Evolutionary conservation across 2,888 invertebrate species (phyloP).

Genomic region (Maniola hyperantus): DNA sequence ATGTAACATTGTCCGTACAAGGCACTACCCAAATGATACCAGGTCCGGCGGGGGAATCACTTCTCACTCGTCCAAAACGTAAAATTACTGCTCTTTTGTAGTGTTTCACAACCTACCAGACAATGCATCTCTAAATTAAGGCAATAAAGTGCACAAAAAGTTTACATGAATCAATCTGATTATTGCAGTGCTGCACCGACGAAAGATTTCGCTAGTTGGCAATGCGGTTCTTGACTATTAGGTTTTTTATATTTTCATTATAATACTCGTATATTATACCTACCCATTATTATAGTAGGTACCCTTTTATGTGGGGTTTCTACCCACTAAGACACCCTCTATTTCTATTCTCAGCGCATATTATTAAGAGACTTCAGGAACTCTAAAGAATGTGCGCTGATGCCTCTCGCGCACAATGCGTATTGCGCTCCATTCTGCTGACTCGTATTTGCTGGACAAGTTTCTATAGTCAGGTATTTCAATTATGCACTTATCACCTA

Average conservation of each 20-base stretch:
- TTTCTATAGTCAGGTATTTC: too few relatives aligned
- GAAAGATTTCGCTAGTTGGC: neutral
- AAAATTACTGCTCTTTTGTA: constrained; percentile 81
- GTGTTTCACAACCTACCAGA: constrained; percentile 70
- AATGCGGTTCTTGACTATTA: neutral
- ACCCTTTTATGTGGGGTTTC: too few relatives aligned
- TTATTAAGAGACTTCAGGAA: too few relatives aligned
- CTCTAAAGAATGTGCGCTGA: too few relatives aligned
- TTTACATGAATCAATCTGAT: neutral
- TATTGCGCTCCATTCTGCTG: too few relatives aligned
- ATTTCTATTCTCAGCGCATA: too few relatives aligned
- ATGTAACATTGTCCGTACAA: constrained; percentile 92
- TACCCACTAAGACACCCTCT: too few relatives aligned
- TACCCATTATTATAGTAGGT: too few relatives aligned
- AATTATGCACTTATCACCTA: too few relatives aligned
- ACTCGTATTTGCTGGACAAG: too few relatives aligned
- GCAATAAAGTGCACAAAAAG: constrained; percentile 16
- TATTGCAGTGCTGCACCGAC: constrained; percentile 4
- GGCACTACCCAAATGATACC: constrained; percentile 95
- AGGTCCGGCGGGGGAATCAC: constrained; percentile 80
- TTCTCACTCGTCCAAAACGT: constrained; percentile 78
- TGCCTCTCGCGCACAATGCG: too few relatives aligned
- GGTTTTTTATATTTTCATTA: neutral
- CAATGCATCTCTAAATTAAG: constrained; percentile 25
- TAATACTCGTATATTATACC: too few relatives aligned